Base-by-base conservation (phyloP, 2,888 invertebrate genomes). In the Cordilura impudica region DNA sequence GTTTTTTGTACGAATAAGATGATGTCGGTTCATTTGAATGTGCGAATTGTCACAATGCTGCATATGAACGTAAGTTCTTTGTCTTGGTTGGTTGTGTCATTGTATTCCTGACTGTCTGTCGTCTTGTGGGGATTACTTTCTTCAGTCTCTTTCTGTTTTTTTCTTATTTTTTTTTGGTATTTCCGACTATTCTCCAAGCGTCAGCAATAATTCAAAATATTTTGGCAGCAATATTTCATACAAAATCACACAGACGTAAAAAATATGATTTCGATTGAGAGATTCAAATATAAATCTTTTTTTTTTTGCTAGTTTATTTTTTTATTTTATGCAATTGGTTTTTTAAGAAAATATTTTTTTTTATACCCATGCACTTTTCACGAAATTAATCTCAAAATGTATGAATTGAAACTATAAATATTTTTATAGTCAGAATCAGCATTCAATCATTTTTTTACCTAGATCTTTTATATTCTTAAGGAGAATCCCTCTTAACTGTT, bases 141-240 rank as follows among this genome's bases (percentile, higher is more conserved):
- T 65, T 53, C 14, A 19, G 14, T 4, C 21, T 14, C n/a, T n/a
- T n/a, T n/a, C n/a, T n/a, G n/a, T n/a, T n/a, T 53, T 56, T 51
- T n/a, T 71, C 71, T 39, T 35, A 58, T 49, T 39, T 72, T 53
- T 60, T 66, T 31, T 19, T 66, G 18, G 18, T 4, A 16, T 39
- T 39, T 10, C 18, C 60, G 47, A 66, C 26, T 29, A 49, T 53
- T 73, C 53, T n/a, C 8, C 14, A n/a, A 16, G 14, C 21, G 16
- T 70, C 58, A 65, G 58, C 53, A 70, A 70, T 76, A 76, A 66
- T 71, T 76, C 35, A 60, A 60, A 71, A 66, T 58, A 60, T 71
- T 76, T 65, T 56, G 70, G 31, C 70, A 53, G 51, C 35, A 21
- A 23, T 43, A 63, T 49, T 58, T 61, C 53, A 60, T 45, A 43